Conservation (phyloP, 1,140 invertebrate species). For the Physella acuta region DNA sequence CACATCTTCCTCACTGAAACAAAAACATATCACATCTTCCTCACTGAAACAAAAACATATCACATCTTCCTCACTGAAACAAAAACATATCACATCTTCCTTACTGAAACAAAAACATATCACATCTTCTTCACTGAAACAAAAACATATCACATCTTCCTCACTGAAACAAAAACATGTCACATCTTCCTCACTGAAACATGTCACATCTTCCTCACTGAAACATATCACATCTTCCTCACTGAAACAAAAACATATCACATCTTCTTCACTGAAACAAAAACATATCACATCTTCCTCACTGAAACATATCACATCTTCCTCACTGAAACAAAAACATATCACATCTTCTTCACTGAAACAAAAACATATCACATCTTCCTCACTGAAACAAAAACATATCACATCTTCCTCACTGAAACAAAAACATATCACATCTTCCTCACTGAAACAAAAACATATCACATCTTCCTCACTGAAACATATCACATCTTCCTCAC, state of each 20-base stretch:
- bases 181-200: slow-evolving; percentile 62
- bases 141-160: slow-evolving; percentile 61
- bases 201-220: too few species aligned
- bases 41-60: slow-evolving; percentile 61
- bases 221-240: slow-evolving; percentile 60
- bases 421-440: slow-evolving; percentile 62
- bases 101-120: slow-evolving; percentile 61
- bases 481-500: slow-evolving; percentile 60
- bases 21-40: slow-evolving; percentile 61
- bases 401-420: slow-evolving; percentile 62
- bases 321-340: slow-evolving; percentile 61
- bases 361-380: slow-evolving; percentile 62
- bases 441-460: slow-evolving; percentile 62
- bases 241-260: slow-evolving; percentile 61
- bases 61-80: slow-evolving; percentile 62
- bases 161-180: slow-evolving; percentile 61
- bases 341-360: slow-evolving; percentile 62
- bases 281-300: too few species aligned
- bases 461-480: too few species aligned
- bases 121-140: slow-evolving; percentile 62
- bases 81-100: slow-evolving; percentile 61
- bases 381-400: slow-evolving; percentile 61
- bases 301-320: slow-evolving; percentile 60
- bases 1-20: slow-evolving; percentile 62
- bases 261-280: slow-evolving; percentile 64